These are phyloP conservation scores for Thomomys bottae DNA, from an alignment of 2,113 vertebrate species.

Conservation along the genomic window DNA sequence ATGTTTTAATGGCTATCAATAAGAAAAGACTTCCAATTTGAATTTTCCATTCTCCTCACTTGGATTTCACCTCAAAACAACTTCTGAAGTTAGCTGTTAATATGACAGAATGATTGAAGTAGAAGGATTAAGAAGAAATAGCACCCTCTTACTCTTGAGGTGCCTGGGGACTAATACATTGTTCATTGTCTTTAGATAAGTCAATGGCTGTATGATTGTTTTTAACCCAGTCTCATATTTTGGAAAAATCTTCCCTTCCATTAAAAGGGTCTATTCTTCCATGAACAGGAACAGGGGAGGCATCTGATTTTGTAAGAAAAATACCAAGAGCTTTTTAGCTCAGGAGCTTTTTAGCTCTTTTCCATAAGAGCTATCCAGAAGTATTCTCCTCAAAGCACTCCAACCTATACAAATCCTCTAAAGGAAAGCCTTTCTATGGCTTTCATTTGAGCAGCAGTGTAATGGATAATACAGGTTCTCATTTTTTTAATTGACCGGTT, in stretches of 20 bases:
- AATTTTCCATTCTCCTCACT: not conserved
- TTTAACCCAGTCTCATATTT: not conserved
- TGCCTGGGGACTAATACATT: not conserved
- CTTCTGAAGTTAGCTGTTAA: constrained; percentile 7
- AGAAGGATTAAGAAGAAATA: constrained; percentile 14
- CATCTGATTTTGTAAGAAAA: constrained; percentile 11
- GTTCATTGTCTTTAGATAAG: not conserved
- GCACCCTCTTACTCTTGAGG: not conserved
- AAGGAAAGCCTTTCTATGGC: not conserved
- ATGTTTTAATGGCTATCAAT: constrained; percentile 1
- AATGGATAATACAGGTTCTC: not conserved
- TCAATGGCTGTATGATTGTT: not conserved
- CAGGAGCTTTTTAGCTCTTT: not conserved
- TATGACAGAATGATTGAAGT: not conserved
- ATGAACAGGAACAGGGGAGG: not conserved
- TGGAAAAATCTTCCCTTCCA: not conserved
- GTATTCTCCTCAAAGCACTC: not conserved
- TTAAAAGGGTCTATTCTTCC: not conserved
- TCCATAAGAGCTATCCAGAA: not conserved
- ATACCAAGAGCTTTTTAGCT: not conserved
- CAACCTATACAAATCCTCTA: no score
- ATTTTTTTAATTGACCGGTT: not conserved
- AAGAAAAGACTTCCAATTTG: constrained; percentile 41
- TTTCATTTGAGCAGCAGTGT: not conserved
- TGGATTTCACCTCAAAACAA: constrained; percentile 5